Evolutionary conservation across 2,797 vertebrate genomes (phyloP), one percentile per base, ranked within the genome.

Genomic region (Dipus sagitta): DNA sequence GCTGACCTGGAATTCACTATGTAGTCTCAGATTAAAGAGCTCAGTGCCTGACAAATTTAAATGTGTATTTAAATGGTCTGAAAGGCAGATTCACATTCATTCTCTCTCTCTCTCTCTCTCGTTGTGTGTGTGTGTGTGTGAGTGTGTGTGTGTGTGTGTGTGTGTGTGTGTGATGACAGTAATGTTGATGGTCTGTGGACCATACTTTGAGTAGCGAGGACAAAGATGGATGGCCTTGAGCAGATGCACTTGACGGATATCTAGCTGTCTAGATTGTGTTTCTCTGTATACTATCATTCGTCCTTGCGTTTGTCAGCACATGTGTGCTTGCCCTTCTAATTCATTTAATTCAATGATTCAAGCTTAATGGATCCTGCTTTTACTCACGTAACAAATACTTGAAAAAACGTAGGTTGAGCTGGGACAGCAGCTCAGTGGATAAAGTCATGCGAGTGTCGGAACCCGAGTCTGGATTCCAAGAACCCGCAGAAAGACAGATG

Each of bases 311-410:
- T 67, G 12, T 52, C 32, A 68, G 58, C 30, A 86, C 2, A 38
- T 13, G 4, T 4, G 8, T 82, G 23, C 42, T 60, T 54, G 2
- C 62, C 6, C 18, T 68, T 80, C 64, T 30, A 74, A 62, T 11
- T 80, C 18, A 1, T 78, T 77, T 26, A 18, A 62, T 68, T 24
- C 38, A n/a, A 20, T 90, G 88, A 68, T 23, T 65, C 17, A 72
- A 18, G 6, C 47, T 90, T 92, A 67, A 92, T 32, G 84, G 86
- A 14, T 6, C 1, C 11, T 20, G 23, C 6, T 9, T 94, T 67
- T 88, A 42, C 79, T 87, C 64, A 78, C 6, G 58, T 87, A 87
- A 79, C 20, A 86, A 72, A 58, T 38, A 85, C 30, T 92, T 79
- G 32, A 64, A 90, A 84, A 58, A 71, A 21, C 85, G 34, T 2